Evolutionary conservation across 2,113 vertebrate species (phyloP).

Genomic region (Tympanuchus pallidicinctus): DNA sequence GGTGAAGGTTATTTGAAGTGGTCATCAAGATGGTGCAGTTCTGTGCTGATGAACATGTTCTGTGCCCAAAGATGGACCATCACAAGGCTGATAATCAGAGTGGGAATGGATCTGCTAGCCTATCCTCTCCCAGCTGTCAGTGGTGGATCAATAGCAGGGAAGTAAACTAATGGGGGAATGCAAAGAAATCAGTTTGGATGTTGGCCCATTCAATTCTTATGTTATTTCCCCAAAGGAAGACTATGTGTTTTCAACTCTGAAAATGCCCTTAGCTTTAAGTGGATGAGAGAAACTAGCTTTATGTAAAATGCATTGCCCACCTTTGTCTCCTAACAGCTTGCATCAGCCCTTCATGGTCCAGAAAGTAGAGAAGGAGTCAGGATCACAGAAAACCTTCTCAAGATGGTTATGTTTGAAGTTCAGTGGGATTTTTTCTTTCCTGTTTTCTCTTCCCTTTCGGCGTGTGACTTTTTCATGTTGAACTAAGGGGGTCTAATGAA

Average conservation of each 20-base stretch:
- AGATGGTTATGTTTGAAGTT: slow-evolving; percentile 45
- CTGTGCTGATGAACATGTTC: background rate
- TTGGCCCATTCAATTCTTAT: background rate
- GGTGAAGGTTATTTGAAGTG: background rate
- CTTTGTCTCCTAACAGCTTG: background rate
- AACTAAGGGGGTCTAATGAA: slow-evolving; percentile 57
- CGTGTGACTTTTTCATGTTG: slow-evolving; percentile 62
- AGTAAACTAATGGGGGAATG: background rate
- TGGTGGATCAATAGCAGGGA: background rate
- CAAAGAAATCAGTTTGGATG: background rate
- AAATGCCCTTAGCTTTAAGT: background rate
- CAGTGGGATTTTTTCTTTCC: background rate
- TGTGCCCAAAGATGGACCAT: background rate
- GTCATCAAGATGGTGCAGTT: background rate
- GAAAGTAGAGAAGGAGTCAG: background rate
- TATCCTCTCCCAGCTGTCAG: background rate
- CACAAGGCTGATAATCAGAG: background rate
- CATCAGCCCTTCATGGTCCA: background rate
- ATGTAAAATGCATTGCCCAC: background rate
- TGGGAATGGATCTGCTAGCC: background rate
- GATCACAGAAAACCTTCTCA: slow-evolving; percentile 13
- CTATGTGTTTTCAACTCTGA: background rate
- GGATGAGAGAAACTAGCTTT: background rate
- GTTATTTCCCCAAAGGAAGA: background rate
- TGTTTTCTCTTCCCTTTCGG: background rate